These are phyloP conservation scores for Diaphora mendica DNA, from an alignment of 2,888 invertebrate species.

Conservation along the genomic window DNA sequence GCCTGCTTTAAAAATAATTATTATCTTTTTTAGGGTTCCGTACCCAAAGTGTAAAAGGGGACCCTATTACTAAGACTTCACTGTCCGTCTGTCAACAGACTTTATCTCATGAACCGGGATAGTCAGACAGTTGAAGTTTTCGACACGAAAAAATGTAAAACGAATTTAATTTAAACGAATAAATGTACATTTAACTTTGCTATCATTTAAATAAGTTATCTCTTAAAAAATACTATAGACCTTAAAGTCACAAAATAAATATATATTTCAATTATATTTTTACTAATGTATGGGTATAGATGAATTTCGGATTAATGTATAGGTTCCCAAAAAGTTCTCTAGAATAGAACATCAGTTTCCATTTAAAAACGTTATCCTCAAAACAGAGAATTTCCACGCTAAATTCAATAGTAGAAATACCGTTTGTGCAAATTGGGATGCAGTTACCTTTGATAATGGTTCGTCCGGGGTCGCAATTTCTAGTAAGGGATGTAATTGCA, in stretches of 20 bases:
- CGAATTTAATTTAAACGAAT: too few relatives aligned
- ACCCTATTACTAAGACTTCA: too few relatives aligned
- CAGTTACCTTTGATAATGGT: conserved; percentile 57
- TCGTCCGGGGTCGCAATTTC: conserved; percentile 53
- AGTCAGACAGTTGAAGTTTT: too few relatives aligned
- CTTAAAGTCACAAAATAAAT: background rate
- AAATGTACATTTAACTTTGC: background rate
- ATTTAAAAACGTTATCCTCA: background rate
- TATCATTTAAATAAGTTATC: background rate
- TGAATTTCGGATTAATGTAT: background rate
- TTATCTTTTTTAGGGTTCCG: too few relatives aligned
- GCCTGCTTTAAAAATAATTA: background rate
- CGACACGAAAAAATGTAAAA: too few relatives aligned
- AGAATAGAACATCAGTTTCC: background rate
- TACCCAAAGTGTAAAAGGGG: too few relatives aligned
- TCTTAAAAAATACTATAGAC: background rate
- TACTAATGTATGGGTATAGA: background rate
- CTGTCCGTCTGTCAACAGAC: too few relatives aligned
- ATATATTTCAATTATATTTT: background rate
- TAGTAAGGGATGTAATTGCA: conserved; percentile 67
- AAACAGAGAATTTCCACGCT: conserved; percentile 41
- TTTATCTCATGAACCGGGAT: too few relatives aligned
- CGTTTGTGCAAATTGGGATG: conserved; percentile 58
- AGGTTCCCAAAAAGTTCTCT: background rate
- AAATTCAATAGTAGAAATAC: conserved; percentile 59